Evolutionary conservation across 2,113 vertebrate genomes (phyloP).

Genomic region (Podilymbus podiceps): DNA sequence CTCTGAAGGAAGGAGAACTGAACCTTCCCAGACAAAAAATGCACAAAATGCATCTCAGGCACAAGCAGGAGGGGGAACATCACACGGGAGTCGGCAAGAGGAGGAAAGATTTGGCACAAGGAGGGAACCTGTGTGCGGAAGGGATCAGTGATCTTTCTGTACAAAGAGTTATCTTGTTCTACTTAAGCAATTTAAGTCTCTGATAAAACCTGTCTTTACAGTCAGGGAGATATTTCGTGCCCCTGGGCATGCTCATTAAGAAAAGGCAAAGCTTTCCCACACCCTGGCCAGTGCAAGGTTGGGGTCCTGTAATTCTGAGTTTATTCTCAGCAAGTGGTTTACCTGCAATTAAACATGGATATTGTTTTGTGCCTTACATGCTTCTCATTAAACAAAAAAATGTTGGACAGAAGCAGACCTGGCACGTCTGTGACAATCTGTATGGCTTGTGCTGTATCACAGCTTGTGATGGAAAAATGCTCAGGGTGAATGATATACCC

Average conservation of each 20-base stretch:
- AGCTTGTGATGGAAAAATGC: background rate
- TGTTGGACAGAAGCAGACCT: background rate
- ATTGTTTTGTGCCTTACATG: background rate
- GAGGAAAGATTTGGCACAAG: background rate
- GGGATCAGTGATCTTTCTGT: background rate
- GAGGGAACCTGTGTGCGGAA: background rate
- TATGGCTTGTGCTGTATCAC: background rate
- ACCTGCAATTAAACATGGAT: background rate
- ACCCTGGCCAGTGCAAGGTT: background rate
- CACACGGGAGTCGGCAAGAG: background rate
- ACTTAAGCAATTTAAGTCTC: background rate
- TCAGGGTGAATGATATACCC: background rate
- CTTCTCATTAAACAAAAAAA: background rate
- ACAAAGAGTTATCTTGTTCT: background rate
- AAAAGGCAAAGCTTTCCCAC: background rate
- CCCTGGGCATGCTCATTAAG: background rate
- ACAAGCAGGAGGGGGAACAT: accelerated
- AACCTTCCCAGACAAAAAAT: too few species aligned
- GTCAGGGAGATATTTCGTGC: background rate
- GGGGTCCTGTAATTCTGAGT: background rate
- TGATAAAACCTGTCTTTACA: background rate
- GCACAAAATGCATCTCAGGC: accelerated
- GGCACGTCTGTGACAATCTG: background rate
- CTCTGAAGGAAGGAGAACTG: background rate
- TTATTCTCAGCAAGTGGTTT: background rate